These are phyloP conservation scores for Zaprionus bogoriensis DNA, from an alignment of 2,888 invertebrate species.

Conservation along the genomic window DNA sequence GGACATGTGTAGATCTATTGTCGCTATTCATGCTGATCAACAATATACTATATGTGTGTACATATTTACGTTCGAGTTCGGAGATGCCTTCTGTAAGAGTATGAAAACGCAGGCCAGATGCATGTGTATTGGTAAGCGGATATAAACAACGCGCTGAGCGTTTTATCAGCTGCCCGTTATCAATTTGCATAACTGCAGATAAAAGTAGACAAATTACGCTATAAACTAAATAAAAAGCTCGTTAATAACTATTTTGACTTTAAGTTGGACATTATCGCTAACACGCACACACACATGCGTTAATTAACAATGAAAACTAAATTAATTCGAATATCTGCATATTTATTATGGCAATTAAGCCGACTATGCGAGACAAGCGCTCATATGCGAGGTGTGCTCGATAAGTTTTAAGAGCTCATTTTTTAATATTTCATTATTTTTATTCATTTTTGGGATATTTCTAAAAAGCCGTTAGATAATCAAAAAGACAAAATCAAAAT, in stretches of 20 bases:
- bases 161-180: background rate
- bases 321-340: conserved; percentile 23
- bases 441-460: no score
- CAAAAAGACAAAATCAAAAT: no score
- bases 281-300: conserved; percentile 1
- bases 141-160: background rate
- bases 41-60: no score
- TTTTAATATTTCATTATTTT: no score
- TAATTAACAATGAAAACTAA: conserved; percentile 23
- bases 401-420: background rate
- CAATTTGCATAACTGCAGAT: background rate
- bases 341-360: conserved; percentile 9
- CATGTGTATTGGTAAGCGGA: no score
- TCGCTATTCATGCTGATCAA: no score
- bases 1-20: no score
- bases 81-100: no score
- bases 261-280: conserved; percentile 7
- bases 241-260: conserved; percentile 15
- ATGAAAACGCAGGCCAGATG: no score
- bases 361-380: conserved; percentile 7
- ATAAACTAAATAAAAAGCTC: conserved; percentile 4
- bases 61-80: no score
- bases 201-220: background rate
- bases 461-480: no score
- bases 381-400: background rate